Percentiles rank a stretch among this genome's conserved stretches.
These are phyloP conservation scores for Cataglyphis cursor DNA, from an alignment of 2,888 invertebrate species.

Conservation along the genomic window DNA sequence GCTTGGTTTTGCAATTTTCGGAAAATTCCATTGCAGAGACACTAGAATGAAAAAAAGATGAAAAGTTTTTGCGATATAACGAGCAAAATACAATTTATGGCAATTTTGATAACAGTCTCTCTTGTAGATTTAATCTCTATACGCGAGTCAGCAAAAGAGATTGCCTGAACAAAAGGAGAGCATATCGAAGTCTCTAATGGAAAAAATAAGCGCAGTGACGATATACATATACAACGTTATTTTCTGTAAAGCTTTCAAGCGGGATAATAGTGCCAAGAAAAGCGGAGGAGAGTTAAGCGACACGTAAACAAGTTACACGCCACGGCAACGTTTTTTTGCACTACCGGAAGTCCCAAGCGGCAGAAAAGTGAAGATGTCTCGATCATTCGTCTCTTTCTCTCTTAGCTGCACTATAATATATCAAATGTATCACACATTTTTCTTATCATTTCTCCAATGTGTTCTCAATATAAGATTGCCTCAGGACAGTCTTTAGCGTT, in stretches of 20 bases:
- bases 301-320: slow-evolving; percentile 21
- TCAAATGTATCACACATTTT: slow-evolving; percentile 26
- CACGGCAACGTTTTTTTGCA: slow-evolving; percentile 19
- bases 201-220: slow-evolving; percentile 30
- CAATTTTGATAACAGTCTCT: slow-evolving; percentile 1
- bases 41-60: slow-evolving; percentile 7
- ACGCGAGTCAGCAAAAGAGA: slow-evolving; percentile 14
- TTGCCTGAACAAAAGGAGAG: slow-evolving; percentile 41
- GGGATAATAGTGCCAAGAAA: slow-evolving; percentile 28
- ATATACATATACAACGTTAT: slow-evolving; percentile 39
- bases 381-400: slow-evolving; percentile 6
- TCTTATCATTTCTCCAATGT: slow-evolving; percentile 7
- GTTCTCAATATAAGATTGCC: neutral
- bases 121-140: slow-evolving; percentile 33
- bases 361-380: neutral
- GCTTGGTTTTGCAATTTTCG: slow-evolving; percentile 20
- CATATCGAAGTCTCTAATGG: slow-evolving; percentile 41
- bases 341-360: slow-evolving; percentile 12
- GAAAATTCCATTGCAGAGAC: slow-evolving; percentile 16
- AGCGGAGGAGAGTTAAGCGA: slow-evolving; percentile 30
- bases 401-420: slow-evolving; percentile 18
- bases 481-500: slow-evolving; percentile 8
- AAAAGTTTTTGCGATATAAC: neutral
- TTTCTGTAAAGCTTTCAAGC: slow-evolving; percentile 46
- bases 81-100: neutral